Evolutionary conservation across 2,797 vertebrate genomes (phyloP), one percentile per base, ranked within the genome.

Genomic region (Antrozous pallidus): DNA sequence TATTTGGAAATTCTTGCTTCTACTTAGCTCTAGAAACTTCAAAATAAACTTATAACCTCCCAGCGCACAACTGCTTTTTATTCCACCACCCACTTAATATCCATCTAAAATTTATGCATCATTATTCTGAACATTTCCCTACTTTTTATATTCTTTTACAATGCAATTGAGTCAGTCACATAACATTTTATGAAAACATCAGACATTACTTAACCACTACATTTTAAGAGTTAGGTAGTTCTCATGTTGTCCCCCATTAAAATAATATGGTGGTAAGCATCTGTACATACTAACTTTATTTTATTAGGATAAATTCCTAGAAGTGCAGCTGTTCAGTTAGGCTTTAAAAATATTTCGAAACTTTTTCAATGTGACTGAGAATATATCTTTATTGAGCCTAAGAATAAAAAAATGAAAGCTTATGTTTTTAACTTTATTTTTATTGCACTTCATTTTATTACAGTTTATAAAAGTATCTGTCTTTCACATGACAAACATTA

Each of bases 291-390:
- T 80, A 94, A 77, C 28, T 90, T 82, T 51, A 56, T 56, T 78
- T 92, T 74, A 94, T 78, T 85, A 56, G 67, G n/a, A 92, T 81
- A 74, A 79, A 83, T 67, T 83, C 45, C 58, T 77, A 83, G 38
- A 82, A 63, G 45, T 45, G 22, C 20, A 87, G 91, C 13, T 65
- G 31, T 38, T 87, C 7, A 69, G 7, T 81, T n/a, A 88, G 42
- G 38, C 8, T 54, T 92, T 90, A 56, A n/a, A 28, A 95, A 11
- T 45, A 2, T 70, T 80, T 81, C 63, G 14, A 69, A 90, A 65
- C 17, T 51, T 78, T 63, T 65, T 17, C 13, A 94, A 90, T 69
- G 45, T 91, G 61, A 91, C n/a, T 80, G 22, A 6, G 1, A 86
- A 83, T 78, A n/a, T n/a, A 20, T 33, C 56, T 58, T 51, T 90